Conservation (phyloP, 2,113 vertebrate genomes). For the Spea bombifrons region DNA sequence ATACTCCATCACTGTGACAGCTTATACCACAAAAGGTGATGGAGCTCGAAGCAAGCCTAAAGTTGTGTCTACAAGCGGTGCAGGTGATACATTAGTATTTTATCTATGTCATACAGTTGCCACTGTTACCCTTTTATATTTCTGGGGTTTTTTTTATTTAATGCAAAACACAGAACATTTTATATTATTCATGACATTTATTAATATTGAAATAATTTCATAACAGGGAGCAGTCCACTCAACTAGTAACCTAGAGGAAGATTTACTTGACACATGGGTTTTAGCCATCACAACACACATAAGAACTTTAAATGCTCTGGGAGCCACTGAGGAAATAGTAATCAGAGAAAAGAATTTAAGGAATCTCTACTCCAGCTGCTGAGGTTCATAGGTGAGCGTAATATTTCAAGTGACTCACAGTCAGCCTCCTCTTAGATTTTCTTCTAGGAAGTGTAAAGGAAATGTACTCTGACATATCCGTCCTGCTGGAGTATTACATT, state of each 20-base stretch:
- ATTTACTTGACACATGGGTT: conserved; percentile 3
- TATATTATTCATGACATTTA: conserved; percentile 5
- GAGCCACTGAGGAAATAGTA: neutral
- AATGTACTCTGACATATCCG: conserved; percentile 1
- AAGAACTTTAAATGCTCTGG: neutral
- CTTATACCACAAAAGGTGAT: conserved; percentile 97
- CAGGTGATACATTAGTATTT: conserved; percentile 74
- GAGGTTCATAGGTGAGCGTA: conserved; percentile 12
- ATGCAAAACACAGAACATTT: conserved; percentile 5
- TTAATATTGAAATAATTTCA: neutral
- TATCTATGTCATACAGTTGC: conserved; percentile 27
- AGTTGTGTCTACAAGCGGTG: conserved; percentile 88
- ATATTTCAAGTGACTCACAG: conserved; percentile 7
- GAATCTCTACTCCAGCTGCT: conserved; percentile 17
- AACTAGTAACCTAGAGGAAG: neutral
- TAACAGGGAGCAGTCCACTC: too few relatives aligned
- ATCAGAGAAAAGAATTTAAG: conserved; percentile 21
- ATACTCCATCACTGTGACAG: conserved; percentile 93
- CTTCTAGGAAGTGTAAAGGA: conserved; percentile 20
- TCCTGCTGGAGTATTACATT: neutral
- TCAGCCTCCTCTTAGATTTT: neutral
- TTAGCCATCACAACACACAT: neutral
- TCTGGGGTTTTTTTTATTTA: neutral
- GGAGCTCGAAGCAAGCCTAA: conserved; percentile 97
- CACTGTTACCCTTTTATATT: neutral